A percentile compares a stretch with the other conserved stretches of the same genome.
Conservation (phyloP, 2,113 vertebrate species). For the Gnathonemus echidnorhynchus region DNA sequence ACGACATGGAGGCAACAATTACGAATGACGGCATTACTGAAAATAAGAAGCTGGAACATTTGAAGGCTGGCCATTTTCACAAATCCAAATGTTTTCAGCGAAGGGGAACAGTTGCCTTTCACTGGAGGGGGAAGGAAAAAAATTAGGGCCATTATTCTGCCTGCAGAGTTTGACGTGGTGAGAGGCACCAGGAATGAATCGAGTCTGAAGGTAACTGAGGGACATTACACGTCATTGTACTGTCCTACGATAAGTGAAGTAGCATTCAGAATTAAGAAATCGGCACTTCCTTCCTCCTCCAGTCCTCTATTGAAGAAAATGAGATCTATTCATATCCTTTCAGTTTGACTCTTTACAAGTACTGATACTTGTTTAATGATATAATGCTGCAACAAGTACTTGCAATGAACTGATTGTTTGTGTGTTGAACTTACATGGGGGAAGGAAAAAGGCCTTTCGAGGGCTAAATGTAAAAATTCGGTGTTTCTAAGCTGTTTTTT, state of each 20-base stretch:
- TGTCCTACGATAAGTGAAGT: background rate
- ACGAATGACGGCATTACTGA: constrained; percentile 44
- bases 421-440: background rate
- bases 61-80: constrained; percentile 9
- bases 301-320: background rate
- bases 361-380: background rate
- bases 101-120: background rate
- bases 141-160: constrained; percentile 7
- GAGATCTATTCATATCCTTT: background rate
- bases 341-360: background rate
- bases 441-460: background rate
- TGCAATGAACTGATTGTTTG: background rate
- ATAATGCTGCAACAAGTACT: background rate
- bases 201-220: background rate
- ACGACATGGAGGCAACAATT: constrained; percentile 60
- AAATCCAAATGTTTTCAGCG: background rate
- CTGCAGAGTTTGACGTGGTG: background rate
- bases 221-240: background rate
- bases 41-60: constrained; percentile 41
- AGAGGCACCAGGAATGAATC: background rate
- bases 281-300: background rate
- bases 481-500: background rate
- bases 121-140: background rate
- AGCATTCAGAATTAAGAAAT: background rate
- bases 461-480: background rate